Base-by-base conservation (phyloP, 1,140 invertebrate genomes). In the Papilio polyxenes region DNA sequence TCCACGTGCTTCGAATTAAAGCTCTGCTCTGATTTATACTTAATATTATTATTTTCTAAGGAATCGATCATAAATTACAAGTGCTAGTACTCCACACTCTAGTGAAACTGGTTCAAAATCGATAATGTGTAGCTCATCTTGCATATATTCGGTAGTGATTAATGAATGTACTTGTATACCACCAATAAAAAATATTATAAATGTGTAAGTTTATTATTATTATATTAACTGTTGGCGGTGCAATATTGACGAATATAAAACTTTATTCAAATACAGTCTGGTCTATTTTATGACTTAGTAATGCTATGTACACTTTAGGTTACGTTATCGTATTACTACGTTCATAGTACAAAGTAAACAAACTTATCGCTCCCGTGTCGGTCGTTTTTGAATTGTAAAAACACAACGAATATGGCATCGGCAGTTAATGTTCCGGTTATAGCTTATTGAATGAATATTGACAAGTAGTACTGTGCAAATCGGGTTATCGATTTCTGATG, bases 401-500 rank as follows among this genome's bases (percentile, higher is more conserved):
- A 75, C 59, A 53, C 40, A 0, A 80, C 75, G 65, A 69, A 82
- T 82, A 84, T 84, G 83, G 62, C 75, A 80, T 72, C 81, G 65
- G 80, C 81, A 83, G 83, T 85, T 83, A 85, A 81, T 85, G 83
- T 84, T 87, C 82, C 82, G 86, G 86, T 85, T 84, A 81, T 86
- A 51, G 75, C 56, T 77, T 83, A 83, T 85, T 75, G 83, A 81
- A 82, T 88, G 84, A 88, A 87, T 87, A 82, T 88, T 88, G 84
- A 88, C 84, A 87, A 91, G 87, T 90, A 87, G 81, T 88, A 83
- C 83, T 84, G 86, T 91, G 89, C 89, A 92, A 92, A 93, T 91
- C 90, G 87, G 90, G 92, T 92, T 94, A 94, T 94, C 92, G 93
- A 94, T 93, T 92, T 87, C 89, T 89, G 85, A 87, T 86, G 72